Base-by-base conservation (phyloP, 2,888 invertebrate genomes). In the Gryllus longicercus region DNA sequence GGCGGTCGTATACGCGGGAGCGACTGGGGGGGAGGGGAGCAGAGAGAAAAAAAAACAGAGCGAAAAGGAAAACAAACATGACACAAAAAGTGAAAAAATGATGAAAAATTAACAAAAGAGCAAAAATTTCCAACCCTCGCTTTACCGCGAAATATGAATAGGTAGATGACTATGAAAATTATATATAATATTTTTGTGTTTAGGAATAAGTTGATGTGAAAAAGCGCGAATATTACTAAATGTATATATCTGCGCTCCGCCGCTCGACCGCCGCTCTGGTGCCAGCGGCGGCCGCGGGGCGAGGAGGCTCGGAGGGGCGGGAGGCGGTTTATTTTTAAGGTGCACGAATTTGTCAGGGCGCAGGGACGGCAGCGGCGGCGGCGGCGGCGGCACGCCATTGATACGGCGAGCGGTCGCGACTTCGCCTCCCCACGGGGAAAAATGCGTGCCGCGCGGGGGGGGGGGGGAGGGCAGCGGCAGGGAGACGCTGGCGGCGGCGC, bases 41-140 rank as follows among this genome's bases (percentile, higher is more conserved):
- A 25, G 74, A 74, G 76, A 25, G 38, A 49, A 12, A 76, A 79
- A 76, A 50, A 50, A 38, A n/a, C 63, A 14, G 14, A 14, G 63
- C 63, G 75, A 75, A 79, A 79, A 76, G 49, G n/a, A 18, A 23
- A 74, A 74, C 78, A 78, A 38, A 21, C 49, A 74, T 63, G 51
- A 38, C 63, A 23, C 74, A 74, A 78, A 78, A 78, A 78, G 78
- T 78, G 51, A 74, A 78, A 80, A 80, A 80, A 80, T 80, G 76
- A 79, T 76, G 63, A 49, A 81, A 77, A 81, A 81, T 79, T 81
- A 81, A 79, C 81, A 79, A 81, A 23, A 21, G 75, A 75, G 77
- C 16, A 50, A 38, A 50, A 51, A 76, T 80, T 77, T 80, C 77
- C 74, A 75, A 76, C 74, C 23, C 51, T 23, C 50, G 16, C 77